Conservation (phyloP, 2,113 vertebrate genomes). For the Rhinopomastus cyanomelas region DNA sequence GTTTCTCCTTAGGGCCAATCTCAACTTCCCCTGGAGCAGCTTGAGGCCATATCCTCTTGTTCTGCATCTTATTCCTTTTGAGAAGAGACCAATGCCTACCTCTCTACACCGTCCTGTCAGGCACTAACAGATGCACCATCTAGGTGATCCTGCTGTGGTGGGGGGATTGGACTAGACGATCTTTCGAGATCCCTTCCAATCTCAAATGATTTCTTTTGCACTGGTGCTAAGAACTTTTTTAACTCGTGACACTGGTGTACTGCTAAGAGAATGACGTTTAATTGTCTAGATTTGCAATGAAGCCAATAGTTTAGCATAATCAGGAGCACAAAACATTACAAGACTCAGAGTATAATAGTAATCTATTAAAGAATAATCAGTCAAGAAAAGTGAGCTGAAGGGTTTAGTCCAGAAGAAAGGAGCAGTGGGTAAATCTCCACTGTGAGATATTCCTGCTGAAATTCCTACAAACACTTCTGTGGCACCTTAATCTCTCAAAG, state of each 20-base stretch:
- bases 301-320: background rate
- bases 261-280: background rate
- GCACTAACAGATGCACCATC: background rate
- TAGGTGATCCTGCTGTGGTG: too few relatives aligned
- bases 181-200: too few relatives aligned
- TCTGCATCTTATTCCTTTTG: too few relatives aligned
- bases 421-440: background rate
- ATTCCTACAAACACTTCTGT: fast-evolving
- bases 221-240: background rate
- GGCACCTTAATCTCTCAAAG: background rate
- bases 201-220: background rate
- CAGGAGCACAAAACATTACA: background rate
- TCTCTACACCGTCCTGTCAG: too few relatives aligned
- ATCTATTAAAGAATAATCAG: background rate
- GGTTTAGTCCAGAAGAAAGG: background rate
- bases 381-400: background rate
- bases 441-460: background rate
- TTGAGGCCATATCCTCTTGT: too few relatives aligned
- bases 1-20: too few relatives aligned
- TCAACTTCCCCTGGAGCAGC: too few relatives aligned
- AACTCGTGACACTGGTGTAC: background rate
- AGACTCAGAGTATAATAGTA: background rate
- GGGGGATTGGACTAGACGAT: too few relatives aligned
- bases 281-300: background rate
- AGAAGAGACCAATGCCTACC: too few relatives aligned